phyloP scores from a whole-genome alignment of 2,113 vertebrate genomes.

The Turdus rufiventris region DNA sequence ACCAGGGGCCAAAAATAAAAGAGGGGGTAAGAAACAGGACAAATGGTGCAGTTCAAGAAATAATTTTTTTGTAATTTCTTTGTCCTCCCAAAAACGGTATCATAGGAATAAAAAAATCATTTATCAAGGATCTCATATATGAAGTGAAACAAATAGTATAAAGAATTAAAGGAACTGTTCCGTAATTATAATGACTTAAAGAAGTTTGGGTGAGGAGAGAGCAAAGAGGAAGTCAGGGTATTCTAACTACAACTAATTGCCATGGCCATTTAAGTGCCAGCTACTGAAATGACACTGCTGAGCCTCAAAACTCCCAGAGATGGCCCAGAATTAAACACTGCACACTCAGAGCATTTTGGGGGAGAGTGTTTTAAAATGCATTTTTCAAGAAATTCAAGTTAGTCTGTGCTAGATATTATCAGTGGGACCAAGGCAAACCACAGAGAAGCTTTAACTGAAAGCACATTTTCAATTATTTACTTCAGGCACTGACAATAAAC shows the following conservation, averaged over 20 bases:
- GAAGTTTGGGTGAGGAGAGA: neutral
- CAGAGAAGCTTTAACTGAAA: neutral
- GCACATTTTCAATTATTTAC: constrained; percentile 15
- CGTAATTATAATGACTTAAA: neutral
- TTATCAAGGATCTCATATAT: neutral
- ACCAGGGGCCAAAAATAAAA: neutral
- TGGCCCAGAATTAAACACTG: rapidly evolving
- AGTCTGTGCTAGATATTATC: neutral
- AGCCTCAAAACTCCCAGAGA: neutral
- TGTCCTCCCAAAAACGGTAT: neutral
- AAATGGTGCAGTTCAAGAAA: neutral
- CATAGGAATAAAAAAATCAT: neutral
- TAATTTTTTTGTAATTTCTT: neutral
- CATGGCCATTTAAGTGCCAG: neutral
- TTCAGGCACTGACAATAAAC: neutral
- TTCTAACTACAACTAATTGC: neutral
- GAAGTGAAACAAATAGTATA: neutral
- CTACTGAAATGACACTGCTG: neutral
- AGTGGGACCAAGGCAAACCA: neutral
- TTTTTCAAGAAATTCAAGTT: neutral
- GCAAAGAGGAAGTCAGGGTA: neutral
- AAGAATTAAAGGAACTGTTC: neutral
- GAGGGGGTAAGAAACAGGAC: neutral
- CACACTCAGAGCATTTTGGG: neutral
- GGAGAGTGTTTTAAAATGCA: neutral